A percentile compares a stretch with the other conserved stretches of the same genome.
These are phyloP conservation scores for Myotis davidii DNA, from an alignment of 2,113 vertebrate species.

Conservation along the genomic window DNA sequence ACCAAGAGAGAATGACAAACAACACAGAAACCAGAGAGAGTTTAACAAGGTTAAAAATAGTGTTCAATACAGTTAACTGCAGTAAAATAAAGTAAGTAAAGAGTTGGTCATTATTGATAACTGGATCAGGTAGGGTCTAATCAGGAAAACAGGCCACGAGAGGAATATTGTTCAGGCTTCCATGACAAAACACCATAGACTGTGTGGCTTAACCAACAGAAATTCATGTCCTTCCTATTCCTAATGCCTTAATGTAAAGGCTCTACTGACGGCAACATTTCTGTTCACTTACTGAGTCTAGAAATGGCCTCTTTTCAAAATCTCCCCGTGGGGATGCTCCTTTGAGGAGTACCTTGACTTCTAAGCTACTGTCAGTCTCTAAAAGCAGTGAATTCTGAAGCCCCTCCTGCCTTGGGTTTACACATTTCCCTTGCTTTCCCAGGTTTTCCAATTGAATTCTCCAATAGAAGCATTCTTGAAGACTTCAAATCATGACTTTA, in stretches of 20 bases:
- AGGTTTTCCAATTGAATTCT: background rate
- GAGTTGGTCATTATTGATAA: background rate
- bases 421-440: background rate
- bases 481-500: background rate
- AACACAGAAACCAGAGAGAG: background rate
- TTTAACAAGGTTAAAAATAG: background rate
- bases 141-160: background rate
- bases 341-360: background rate
- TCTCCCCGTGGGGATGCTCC: background rate
- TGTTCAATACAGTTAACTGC: background rate
- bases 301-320: constrained; percentile 17
- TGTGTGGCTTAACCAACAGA: background rate
- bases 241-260: constrained; percentile 7
- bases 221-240: background rate
- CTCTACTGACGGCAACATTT: background rate
- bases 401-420: background rate
- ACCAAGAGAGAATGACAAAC: background rate
- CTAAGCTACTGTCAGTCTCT: background rate
- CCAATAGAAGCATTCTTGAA: constrained; percentile 28
- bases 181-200: background rate
- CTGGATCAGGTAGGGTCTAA: background rate
- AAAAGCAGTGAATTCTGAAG: constrained; percentile 12
- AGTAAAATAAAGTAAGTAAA: background rate
- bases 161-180: background rate
- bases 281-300: background rate